Evolutionary conservation across 2,888 invertebrate genomes (phyloP).

Genomic region (Chorisops tibialis): DNA sequence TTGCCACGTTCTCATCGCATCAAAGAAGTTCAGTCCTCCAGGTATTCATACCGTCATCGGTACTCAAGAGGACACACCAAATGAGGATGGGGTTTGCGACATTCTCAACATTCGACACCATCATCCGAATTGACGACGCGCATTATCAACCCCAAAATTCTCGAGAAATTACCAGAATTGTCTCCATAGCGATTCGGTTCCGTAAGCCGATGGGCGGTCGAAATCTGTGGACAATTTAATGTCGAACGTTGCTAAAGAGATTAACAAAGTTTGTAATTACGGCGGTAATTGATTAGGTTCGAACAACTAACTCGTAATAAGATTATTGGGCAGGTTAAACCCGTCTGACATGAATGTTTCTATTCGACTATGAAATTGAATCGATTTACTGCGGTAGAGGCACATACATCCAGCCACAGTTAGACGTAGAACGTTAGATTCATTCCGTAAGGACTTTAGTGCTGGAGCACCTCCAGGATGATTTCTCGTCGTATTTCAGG

Average conservation of each 20-base stretch:
- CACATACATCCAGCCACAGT: constrained; percentile 25
- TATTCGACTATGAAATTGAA: constrained; percentile 46
- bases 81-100: no score
- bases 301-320: constrained; percentile 54
- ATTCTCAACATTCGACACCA: no score
- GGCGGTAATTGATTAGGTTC: constrained; percentile 54
- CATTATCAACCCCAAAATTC: no score
- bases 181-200: neutral
- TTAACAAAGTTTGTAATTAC: constrained; percentile 53
- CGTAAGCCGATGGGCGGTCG: neutral
- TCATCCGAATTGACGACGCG: no score
- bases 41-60: no score
- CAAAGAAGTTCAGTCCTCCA: no score
- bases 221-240: constrained; percentile 31
- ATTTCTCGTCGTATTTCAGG: neutral
- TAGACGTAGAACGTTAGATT: constrained; percentile 20
- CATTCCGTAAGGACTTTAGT: constrained; percentile 2
- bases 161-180: no score
- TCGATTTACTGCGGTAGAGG: constrained; percentile 39
- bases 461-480: neutral
- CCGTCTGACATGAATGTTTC: constrained; percentile 35
- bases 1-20: no score
- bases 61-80: no score
- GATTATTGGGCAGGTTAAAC: constrained; percentile 45
- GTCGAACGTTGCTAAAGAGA: constrained; percentile 44